Evolutionary conservation across 1,140 invertebrate species (phyloP), one percentile per base, ranked within the genome.

Genomic region (Trialeurodes vaporariorum): DNA sequence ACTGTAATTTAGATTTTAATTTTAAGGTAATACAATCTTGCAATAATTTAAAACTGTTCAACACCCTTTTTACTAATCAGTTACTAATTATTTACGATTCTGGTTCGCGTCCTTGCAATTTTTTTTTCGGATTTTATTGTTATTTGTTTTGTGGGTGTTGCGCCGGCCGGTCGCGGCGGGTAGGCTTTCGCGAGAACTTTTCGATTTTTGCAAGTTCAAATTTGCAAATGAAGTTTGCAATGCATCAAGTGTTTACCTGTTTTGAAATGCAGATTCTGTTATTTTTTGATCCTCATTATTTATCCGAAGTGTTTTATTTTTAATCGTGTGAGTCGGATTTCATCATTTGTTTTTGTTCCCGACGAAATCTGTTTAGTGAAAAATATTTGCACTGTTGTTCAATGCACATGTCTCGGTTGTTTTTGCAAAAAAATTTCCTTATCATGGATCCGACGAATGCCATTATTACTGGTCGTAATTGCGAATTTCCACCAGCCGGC

Each of bases 71-170:
- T n/a, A n/a, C n/a, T n/a, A n/a, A n/a, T n/a, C n/a, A n/a, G n/a
- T n/a, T n/a, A n/a, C n/a, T 17, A 49, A 49, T 49, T 49, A 49
- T 49, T 49, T 49, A 9, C 34, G 34, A 5, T 49, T 49, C 34
- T 17, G 17, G 34, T 49, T 49, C 34, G 5, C 34, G 5, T 9
- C 5, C 34, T 25, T 11, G 5, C 22, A 61, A 61, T 27, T 73
- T 71, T 72, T 76, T 79, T 77, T 77, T 74, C 68, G 81, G 11
- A 22, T 65, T 79, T 80, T 81, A 77, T 89, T 89, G 34, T 49
- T 9, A 9, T 49, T 49, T 49, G 34, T 17, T 49, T 49, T 49
- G 34, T 49, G 34, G 34, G 34, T 49, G 34, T 49, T 49, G 34
- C 34, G 34, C 34, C 34, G 34, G 34, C 34, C 34, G 34, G 34